phyloP scores from a whole-genome alignment of 2,888 invertebrate genomes.

The Eumacrocentrus americanus region DNA sequence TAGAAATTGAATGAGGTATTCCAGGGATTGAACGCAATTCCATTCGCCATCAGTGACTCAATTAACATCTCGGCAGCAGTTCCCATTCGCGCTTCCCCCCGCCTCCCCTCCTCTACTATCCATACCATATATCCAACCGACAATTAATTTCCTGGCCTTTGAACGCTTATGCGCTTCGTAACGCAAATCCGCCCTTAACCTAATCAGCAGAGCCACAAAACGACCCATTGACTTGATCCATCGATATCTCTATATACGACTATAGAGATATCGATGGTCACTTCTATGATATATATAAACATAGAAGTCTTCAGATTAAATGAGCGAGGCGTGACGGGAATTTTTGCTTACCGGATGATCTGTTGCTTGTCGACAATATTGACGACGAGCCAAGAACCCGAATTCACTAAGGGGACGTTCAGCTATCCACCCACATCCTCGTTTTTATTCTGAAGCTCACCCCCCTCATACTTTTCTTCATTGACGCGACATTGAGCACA shows the following conservation, averaged over 20 bases:
- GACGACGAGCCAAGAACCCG: conserved; percentile 52
- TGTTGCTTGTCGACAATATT: conserved; percentile 58
- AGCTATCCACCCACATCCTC: conserved; percentile 20
- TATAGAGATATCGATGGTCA: too few relatives aligned
- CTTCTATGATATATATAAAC: not conserved
- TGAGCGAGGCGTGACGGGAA: conserved; percentile 19
- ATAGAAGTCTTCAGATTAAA: not conserved
- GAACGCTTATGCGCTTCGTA: conserved; percentile 12
- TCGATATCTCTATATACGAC: not conserved
- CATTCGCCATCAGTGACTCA: conserved; percentile 15
- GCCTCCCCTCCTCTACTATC: not conserved
- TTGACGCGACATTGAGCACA: conserved; percentile 61
- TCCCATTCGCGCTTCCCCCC: not conserved
- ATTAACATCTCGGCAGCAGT: conserved; percentile 20
- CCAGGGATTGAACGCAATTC: not conserved
- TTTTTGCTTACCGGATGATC: conserved; percentile 44
- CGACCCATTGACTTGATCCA: not conserved
- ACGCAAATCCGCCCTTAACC: conserved; percentile 26
- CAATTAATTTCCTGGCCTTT: conserved; percentile 31
- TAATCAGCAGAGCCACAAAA: conserved; percentile 12
- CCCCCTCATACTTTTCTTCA: conserved; percentile 55
- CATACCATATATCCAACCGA: conserved; percentile 8
- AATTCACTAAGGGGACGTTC: conserved; percentile 17
- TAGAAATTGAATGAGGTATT: not conserved
- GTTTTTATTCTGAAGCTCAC: conserved; percentile 41